Base-by-base conservation (phyloP, 1,140 invertebrate species). In the Drosophila watanabei region DNA sequence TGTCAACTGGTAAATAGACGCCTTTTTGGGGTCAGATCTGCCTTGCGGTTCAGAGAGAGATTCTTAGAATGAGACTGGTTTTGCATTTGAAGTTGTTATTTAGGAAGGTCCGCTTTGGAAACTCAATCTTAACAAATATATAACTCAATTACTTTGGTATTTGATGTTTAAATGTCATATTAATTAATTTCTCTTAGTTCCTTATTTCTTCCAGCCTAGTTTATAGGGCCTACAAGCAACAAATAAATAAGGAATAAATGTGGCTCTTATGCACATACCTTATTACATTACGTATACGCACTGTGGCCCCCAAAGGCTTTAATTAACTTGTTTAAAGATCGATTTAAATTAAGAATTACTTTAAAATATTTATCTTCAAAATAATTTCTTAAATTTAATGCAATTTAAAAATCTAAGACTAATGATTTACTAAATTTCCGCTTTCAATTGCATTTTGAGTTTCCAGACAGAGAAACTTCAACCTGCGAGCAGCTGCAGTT, bases 1-100 rank as follows among this genome's bases (percentile, higher is more conserved):
- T 80, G 52, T 52, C 72, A 80, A 57, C 68, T 71, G 62, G 63
- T 71, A 69, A 70, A 69, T 69, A 56, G 16, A 32, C 45, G 39
- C 33, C 64, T 18, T 71, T 71, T 69, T 69, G 43, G 20, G 39
- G 32, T 13, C 39, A n/a, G n/a, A 28, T 2, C 5, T 43, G 43
- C 11, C 20, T 35, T 66, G 46, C 11, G n/a, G 51, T 24, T 24
- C 24, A 24, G 24, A 24, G 24, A 24, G 24, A 24, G 24, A 24
- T 3, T 24, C 24, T 24, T 1, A 24, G 24, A 41, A 1, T 41
- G 7, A n/a, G 8, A 43, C n/a, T 3, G 8, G 41, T 43, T 43
- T n/a, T 43, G n/a, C 3, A n/a, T 43, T n/a, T 43, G n/a, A 43
- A 41, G 24, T 48, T 49, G 24, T 10, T 9, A 4, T 3, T 4